phyloP scores from a whole-genome alignment of 2,113 vertebrate species.

The Synchiropus splendidus region DNA sequence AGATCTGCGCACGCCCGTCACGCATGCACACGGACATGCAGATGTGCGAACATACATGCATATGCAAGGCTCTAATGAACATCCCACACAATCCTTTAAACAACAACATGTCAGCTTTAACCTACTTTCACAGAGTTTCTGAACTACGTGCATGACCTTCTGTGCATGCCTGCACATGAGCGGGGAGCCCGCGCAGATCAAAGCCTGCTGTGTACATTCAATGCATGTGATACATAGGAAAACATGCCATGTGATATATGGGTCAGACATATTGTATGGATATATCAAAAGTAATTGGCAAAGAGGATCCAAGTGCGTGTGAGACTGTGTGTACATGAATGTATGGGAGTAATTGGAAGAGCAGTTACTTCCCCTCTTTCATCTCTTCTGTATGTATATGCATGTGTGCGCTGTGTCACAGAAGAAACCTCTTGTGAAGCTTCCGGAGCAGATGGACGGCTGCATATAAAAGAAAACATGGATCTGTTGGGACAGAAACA shows the following conservation, averaged over 20 bases:
- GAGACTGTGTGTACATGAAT: conserved; percentile 8
- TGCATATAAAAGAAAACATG: conserved; percentile 8
- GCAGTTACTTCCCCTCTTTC: conserved; percentile 22
- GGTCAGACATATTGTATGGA: conserved; percentile 43
- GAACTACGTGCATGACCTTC: conserved; percentile 37
- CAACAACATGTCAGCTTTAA: conserved; percentile 45
- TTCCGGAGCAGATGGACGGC: conserved; percentile 25
- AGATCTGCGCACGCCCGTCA: neutral
- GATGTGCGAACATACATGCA: conserved; percentile 1
- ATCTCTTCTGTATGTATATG: conserved; percentile 11
- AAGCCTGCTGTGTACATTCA: conserved; percentile 14
- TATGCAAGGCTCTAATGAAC: conserved; percentile 26
- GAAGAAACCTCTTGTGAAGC: conserved; percentile 27
- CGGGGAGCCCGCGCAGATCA: conserved; percentile 32
- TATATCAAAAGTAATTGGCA: conserved; percentile 48
- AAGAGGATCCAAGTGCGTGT: conserved; percentile 14
- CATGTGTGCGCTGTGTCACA: conserved; percentile 11
- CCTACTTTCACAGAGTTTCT: conserved; percentile 51
- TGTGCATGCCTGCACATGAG: conserved; percentile 17
- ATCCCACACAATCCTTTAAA: conserved; percentile 42
- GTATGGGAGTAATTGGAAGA: conserved; percentile 14
- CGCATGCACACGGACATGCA: neutral
- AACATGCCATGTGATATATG: conserved; percentile 30
- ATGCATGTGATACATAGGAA: conserved; percentile 8
- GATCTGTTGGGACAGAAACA: conserved; percentile 17